Evolutionary conservation across 2,888 invertebrate genomes (phyloP), one percentile per base, ranked within the genome.

Genomic region (Sesia apiformis): DNA sequence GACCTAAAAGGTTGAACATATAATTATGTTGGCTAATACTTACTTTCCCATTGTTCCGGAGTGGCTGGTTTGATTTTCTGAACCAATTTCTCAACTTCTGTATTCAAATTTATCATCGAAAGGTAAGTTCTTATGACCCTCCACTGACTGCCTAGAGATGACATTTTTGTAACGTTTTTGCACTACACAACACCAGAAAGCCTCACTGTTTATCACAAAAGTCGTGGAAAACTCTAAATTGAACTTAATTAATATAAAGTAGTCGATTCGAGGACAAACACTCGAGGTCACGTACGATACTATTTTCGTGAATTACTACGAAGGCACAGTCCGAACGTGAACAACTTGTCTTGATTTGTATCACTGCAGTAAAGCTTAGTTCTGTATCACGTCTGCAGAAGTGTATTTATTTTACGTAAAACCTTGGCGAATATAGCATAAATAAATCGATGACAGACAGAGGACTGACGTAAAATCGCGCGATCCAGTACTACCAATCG

Each of bases 111-210:
- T 40, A 68, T 69, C 57, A 81, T 64, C 5, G 87, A 84, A 50
- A 89, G 70, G 62, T 84, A 86, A 63, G 85, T 84, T 38, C 89
- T 72, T 53, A 89, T 78, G 51, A 85, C 66, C 39, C 80, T 73
- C 89, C 89, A 89, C 71, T 87, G 89, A 38, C 82, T 77, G 23
- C 88, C 85, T 53, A 85, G 61, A 3, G 86, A 86, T 60, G 86
- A 83, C 84, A 84, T 86, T 59, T 23, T 23, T 23, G 23, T 65
- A 50, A 7, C 41, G 23, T 46, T 46, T 46, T 46, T n/a, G 7
- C 3, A 4, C 8, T n/a, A 46, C 3, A 8, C n/a, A 23, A 1
- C 46, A 46, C 39, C 52, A 56, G 49, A 4, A 42, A 42, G 1
- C 3, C 5, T 5, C 8, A 7, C 39, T 51, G 41, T 50, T 40